Conservation (phyloP, 2,888 invertebrate species). For the Ypsolopha scabrella region DNA sequence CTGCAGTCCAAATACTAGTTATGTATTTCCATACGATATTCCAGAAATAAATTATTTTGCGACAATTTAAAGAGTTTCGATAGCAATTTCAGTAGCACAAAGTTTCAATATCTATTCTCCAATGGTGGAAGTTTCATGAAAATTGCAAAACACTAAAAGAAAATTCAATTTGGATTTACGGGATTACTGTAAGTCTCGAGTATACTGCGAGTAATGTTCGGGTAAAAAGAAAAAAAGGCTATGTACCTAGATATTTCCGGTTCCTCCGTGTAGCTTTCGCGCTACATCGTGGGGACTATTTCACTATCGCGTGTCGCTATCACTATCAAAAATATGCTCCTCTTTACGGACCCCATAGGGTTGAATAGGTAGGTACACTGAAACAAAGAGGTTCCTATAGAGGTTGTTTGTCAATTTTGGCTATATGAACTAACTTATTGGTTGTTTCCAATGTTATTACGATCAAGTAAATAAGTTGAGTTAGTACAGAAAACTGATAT, state of each 20-base stretch:
- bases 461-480: too few relatives aligned
- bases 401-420: too few relatives aligned
- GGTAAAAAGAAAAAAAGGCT: neutral
- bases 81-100: conserved; percentile 1
- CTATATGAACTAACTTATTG: too few relatives aligned
- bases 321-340: too few relatives aligned
- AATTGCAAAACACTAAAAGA: conserved; percentile 7
- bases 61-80: conserved; percentile 8
- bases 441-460: too few relatives aligned
- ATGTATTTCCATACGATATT: conserved; percentile 4
- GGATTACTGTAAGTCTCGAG: conserved; percentile 8
- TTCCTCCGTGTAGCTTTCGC: neutral
- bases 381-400: too few relatives aligned
- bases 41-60: conserved; percentile 7
- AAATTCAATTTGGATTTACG: conserved; percentile 15
- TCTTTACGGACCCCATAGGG: too few relatives aligned
- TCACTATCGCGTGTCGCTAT: too few relatives aligned
- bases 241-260: neutral
- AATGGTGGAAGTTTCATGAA: conserved; percentile 3
- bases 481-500: too few relatives aligned
- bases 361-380: too few relatives aligned
- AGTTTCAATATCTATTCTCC: neutral
- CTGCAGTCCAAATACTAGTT: neutral
- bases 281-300: too few relatives aligned
- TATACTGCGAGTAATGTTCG: neutral